Evolutionary conservation across 2,113 vertebrate genomes (phyloP).

Genomic region (Rhagologus leucostigma): DNA sequence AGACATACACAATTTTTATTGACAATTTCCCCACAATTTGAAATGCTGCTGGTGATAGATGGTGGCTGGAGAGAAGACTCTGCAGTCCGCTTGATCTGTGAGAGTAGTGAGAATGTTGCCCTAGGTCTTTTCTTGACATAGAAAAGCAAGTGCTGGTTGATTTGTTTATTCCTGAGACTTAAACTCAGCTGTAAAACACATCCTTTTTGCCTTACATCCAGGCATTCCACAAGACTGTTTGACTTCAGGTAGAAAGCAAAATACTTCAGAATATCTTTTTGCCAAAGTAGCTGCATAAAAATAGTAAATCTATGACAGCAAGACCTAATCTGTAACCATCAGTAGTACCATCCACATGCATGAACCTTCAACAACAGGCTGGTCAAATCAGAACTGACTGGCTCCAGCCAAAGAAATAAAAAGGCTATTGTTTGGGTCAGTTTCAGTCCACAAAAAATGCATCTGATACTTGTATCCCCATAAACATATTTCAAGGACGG

Average conservation of each 20-base stretch:
- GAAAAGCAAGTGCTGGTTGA: constrained; percentile 37
- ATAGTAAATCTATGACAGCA: not conserved
- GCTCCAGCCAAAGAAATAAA: not conserved
- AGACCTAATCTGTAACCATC: not conserved
- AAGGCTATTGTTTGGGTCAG: not conserved
- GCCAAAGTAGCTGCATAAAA: constrained; percentile 2
- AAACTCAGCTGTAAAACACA: constrained; percentile 24
- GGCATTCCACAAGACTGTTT: not conserved
- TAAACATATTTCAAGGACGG: fast-evolving
- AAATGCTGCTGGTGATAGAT: constrained; percentile 42
- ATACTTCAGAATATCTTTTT: constrained; percentile 11
- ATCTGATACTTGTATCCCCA: not conserved
- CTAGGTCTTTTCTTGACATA: constrained; percentile 37
- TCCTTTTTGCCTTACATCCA: not conserved
- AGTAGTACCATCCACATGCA: not conserved
- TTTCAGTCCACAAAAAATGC: not conserved
- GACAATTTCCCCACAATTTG: constrained; percentile 40
- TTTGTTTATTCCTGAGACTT: constrained; percentile 43
- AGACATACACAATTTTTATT: constrained; percentile 24
- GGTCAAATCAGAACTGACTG: not conserved
- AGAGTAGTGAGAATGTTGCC: constrained; percentile 50
- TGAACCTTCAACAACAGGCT: not conserved
- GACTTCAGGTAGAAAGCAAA: constrained; percentile 40
- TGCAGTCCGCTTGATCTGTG: constrained; percentile 12
- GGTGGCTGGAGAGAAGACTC: not conserved